A percentile compares a stretch with the other conserved stretches of the same genome.
These are phyloP conservation scores for Palythoa grandis DNA, from an alignment of 92 coral and sea anemone species.

Conservation along the genomic window DNA sequence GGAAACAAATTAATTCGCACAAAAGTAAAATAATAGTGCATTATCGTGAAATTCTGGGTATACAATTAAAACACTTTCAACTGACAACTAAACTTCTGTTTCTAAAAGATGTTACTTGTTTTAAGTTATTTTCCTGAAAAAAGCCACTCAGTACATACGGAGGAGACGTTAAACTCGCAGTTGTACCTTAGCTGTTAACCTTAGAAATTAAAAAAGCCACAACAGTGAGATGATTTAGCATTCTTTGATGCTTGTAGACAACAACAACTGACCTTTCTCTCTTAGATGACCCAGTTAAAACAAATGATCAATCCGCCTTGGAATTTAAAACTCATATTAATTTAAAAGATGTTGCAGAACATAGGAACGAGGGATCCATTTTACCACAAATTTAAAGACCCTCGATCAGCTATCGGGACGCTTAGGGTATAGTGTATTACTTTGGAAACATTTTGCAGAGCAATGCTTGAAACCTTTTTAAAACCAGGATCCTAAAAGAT, in stretches of 20 bases:
- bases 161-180: background rate
- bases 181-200: background rate
- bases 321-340: background rate
- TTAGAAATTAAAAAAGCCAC: background rate
- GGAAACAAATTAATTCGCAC: constrained; percentile 22
- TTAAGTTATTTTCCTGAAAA: background rate
- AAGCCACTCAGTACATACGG: background rate
- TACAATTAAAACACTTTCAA: background rate
- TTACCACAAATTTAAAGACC: too few relatives aligned
- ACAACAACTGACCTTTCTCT: constrained; percentile 11
- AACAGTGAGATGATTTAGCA: constrained; percentile 10
- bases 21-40: constrained; percentile 16
- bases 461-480: too few relatives aligned
- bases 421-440: too few relatives aligned
- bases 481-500: too few relatives aligned
- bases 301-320: constrained; percentile 3
- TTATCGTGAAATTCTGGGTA: background rate
- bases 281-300: constrained; percentile 16
- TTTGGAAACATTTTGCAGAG: too few relatives aligned
- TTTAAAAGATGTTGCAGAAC: background rate
- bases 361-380: background rate
- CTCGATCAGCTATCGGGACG: too few relatives aligned
- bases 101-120: background rate
- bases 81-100: background rate
- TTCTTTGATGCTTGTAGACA: constrained; percentile 25